These are phyloP conservation scores for Limnodromus scolopaceus DNA, from an alignment of 2,797 vertebrate genomes.

Conservation along the genomic window DNA sequence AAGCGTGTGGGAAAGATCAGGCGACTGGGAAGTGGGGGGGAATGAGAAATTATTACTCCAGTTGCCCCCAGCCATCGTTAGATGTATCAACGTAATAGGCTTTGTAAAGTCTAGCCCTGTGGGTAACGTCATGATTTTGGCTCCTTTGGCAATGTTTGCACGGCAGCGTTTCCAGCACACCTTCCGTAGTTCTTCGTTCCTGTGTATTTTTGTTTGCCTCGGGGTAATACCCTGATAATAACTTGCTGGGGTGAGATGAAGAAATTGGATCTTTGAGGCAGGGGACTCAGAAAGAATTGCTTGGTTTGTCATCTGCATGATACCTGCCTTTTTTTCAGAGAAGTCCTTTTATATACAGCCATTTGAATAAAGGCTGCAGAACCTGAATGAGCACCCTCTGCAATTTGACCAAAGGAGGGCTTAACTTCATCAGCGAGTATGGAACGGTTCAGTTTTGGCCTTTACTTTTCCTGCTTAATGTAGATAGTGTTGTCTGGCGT, in stretches of 20 bases:
- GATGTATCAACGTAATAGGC: fast-evolving
- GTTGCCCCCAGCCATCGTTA: fast-evolving
- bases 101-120: neutral
- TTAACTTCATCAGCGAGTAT: neutral
- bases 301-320: fast-evolving
- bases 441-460: neutral
- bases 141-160: neutral
- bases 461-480: neutral
- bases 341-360: neutral
- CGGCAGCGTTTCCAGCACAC: neutral
- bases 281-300: neutral
- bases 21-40: neutral
- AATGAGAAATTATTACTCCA: neutral
- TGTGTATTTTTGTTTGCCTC: neutral
- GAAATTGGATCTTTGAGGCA: neutral
- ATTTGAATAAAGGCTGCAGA: neutral
- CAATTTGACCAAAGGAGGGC: neutral
- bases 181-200: neutral
- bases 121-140: fast-evolving
- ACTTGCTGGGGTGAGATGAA: too few relatives aligned
- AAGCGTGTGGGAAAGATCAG: neutral
- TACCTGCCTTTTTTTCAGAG: neutral
- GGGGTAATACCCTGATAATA: too few relatives aligned
- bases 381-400: too few relatives aligned
- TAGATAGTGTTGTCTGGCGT: neutral